These are phyloP conservation scores for Apolygus lucorum DNA, from an alignment of 1,140 invertebrate species.

Conservation along the genomic window DNA sequence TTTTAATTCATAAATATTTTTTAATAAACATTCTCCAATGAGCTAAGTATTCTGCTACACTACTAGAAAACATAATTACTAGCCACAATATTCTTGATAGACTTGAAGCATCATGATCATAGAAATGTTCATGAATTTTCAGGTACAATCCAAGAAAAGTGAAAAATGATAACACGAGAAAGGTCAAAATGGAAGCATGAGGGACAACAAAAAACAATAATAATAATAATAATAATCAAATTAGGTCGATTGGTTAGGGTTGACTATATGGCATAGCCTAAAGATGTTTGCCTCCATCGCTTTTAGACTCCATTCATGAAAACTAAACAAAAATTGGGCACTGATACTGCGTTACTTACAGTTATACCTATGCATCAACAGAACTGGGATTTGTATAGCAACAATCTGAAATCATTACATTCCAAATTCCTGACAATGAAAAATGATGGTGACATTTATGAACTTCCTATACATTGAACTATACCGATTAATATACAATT, in stretches of 20 bases:
- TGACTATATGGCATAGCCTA: no score
- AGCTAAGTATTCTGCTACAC: neutral
- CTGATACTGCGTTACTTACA: no score
- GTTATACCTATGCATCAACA: no score
- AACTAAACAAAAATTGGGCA: neutral
- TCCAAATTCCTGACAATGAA: neutral
- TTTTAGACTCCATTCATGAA: neutral
- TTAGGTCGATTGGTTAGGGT: no score
- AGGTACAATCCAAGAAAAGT: neutral
- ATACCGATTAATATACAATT: neutral
- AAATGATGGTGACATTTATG: neutral
- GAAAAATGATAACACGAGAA: no score
- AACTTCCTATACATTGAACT: neutral
- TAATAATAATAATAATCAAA: no score
- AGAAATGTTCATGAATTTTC: neutral
- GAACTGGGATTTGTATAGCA: no score
- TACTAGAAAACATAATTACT: neutral
- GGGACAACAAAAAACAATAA: no score
- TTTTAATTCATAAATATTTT: no score
- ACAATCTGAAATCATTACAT: no score
- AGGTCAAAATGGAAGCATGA: no score
- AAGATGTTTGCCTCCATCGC: neutral
- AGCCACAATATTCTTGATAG: neutral
- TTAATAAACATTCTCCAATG: neutral
- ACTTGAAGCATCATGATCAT: neutral